Base-by-base conservation (phyloP, 2,888 invertebrate genomes). In the Patella ulyssiponensis region DNA sequence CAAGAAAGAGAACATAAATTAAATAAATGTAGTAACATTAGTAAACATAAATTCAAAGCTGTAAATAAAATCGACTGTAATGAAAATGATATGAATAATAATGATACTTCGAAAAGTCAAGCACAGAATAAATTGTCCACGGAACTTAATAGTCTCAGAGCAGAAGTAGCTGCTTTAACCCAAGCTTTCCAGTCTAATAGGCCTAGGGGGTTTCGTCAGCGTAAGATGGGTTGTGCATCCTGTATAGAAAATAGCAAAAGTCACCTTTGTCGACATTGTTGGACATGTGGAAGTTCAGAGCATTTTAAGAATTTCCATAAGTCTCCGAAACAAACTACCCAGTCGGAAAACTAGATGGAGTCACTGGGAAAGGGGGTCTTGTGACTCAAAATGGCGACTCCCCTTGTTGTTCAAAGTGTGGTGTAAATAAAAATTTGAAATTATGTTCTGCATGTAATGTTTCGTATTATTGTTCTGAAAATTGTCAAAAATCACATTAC, bases 231-330 rank as follows among this genome's bases (percentile, higher is more conserved):
- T 44, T 44, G 44, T 44, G 44, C 44, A 44, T 44, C 44, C 7
- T 44, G 44, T 44, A 33, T 33, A 44, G 64, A 64, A n/a, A 23
- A 9, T 64, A 12, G 11, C 64, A 64, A 64, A 14, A 23, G 64
- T 64, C 64, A 44, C 7, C 44, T 44, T 44, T 44, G 64, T 64
- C 7, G 64, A 14, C 64, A 64, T 9, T 64, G 64, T 20, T 64
- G 64, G 64, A 64, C 64, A 20, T 64, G 64, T 64, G 64, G 64
- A 11, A 64, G 64, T 20, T 64, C 64, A 20, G 64, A 64, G 23
- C 64, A 64, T 64, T 23, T n/a, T 23, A n/a, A 15, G 5, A 14
- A 64, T 14, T 64, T 64, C 23, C 64, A 64, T 64, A 64, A 20
- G 12, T 20, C 58, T 4, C 17, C 17, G 4, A 44, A 44, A 44